Evolutionary conservation across 2,888 invertebrate species (phyloP).

Genomic region (Cabera pusaria): DNA sequence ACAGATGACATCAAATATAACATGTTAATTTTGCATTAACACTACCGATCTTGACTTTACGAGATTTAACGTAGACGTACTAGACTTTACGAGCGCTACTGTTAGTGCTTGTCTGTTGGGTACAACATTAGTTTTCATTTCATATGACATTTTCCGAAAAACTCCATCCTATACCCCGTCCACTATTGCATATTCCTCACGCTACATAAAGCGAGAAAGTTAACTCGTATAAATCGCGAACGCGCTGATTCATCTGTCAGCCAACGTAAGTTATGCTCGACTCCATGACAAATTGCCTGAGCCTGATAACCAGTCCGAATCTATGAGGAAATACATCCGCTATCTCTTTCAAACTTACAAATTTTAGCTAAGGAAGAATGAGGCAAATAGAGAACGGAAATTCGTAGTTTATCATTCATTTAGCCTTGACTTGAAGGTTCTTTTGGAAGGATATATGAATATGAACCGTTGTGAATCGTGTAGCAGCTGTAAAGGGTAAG

Average conservation of each 20-base stretch:
- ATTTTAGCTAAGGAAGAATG: constrained; percentile 10
- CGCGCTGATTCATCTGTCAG: constrained; percentile 60
- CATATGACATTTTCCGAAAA: too few species aligned
- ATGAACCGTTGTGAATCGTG: constrained; percentile 6
- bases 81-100: too few species aligned
- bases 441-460: constrained; percentile 13
- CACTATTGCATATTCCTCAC: constrained; percentile 10
- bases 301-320: constrained; percentile 30
- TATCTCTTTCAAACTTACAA: constrained; percentile 21
- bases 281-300: constrained; percentile 55
- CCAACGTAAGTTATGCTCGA: constrained; percentile 55
- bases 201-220: constrained; percentile 47
- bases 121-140: too few species aligned
- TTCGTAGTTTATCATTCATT: constrained; percentile 19
- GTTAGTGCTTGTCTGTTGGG: too few species aligned
- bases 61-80: too few species aligned
- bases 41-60: too few species aligned
- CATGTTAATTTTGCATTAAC: too few species aligned
- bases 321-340: constrained; percentile 13
- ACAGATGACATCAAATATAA: too few species aligned
- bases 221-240: constrained; percentile 56
- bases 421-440: constrained; percentile 18
- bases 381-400: background rate
- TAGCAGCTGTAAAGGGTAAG: constrained; percentile 8
- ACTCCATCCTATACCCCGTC: too few species aligned